A percentile compares a stretch with the other conserved stretches of the same genome.
Evolutionary conservation across 35 echinoderm and acorn worm genomes (phyloP).

Genomic region (Apostichopus californicus): DNA sequence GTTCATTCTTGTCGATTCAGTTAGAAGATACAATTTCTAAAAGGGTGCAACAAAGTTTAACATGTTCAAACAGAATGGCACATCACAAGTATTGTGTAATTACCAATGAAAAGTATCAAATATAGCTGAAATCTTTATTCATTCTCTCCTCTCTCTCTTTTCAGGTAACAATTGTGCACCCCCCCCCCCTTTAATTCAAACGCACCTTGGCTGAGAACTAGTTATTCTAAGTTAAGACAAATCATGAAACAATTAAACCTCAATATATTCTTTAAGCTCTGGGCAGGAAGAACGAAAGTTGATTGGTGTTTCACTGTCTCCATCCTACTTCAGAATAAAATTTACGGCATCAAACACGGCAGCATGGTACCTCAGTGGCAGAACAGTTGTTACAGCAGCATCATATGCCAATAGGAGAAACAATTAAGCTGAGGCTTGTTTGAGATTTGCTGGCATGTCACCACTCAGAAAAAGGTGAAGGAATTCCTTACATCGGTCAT

Average conservation of each 20-base stretch:
- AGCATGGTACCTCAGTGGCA: constrained; percentile 35
- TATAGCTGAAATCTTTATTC: too few species aligned
- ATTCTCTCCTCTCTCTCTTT: too few species aligned
- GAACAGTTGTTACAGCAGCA: constrained; percentile 28
- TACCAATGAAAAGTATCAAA: too few species aligned
- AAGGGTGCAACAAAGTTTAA: too few species aligned
- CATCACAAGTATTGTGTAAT: too few species aligned
- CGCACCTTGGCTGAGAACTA: too few species aligned
- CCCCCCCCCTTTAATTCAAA: too few species aligned
- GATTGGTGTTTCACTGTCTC: background rate
- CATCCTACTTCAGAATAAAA: background rate
- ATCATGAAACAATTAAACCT: background rate
- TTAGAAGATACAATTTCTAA: too few species aligned
- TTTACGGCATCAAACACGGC: background rate
- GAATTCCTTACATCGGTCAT: background rate
- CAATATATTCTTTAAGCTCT: background rate
- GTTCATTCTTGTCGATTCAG: too few species aligned
- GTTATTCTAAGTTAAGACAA: too few species aligned
- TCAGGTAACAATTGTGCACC: background rate
- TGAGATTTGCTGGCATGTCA: constrained; percentile 7
- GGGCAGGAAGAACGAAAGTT: constrained; percentile 1
- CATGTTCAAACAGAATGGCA: too few species aligned
- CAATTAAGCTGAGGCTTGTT: constrained; percentile 13
- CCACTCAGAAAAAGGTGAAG: constrained; percentile 1
- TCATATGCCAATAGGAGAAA: constrained; percentile 20